phyloP scores from a whole-genome alignment of 2,797 vertebrate species.

The Nannoperca obscura region DNA sequence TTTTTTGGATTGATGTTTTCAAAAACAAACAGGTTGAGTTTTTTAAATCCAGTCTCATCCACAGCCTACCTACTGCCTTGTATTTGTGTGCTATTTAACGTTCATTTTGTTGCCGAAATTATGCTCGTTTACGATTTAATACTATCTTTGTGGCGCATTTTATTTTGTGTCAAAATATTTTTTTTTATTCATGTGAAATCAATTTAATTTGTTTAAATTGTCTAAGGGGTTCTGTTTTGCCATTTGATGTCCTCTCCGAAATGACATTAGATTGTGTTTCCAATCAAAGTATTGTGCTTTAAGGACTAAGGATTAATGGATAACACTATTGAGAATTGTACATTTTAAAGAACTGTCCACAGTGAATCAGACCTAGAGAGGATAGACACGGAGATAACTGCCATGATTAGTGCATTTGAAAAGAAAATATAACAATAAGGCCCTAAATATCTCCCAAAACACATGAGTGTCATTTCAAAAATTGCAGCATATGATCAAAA shows the following conservation, averaged over 20 bases:
- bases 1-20: slow-evolving; percentile 78
- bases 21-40: slow-evolving; percentile 65
- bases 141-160: slow-evolving; percentile 25
- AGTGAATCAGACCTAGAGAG: slow-evolving; percentile 38
- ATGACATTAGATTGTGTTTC: slow-evolving; percentile 45
- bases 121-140: slow-evolving; percentile 58
- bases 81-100: slow-evolving; percentile 78
- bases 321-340: slow-evolving; percentile 21
- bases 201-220: slow-evolving; percentile 25
- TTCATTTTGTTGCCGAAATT: slow-evolving; percentile 64
- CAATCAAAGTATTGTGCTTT: slow-evolving; percentile 58
- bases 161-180: slow-evolving; percentile 26
- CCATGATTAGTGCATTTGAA: slow-evolving; percentile 29
- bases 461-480: slow-evolving; percentile 60
- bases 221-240: slow-evolving; percentile 27
- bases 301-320: slow-evolving; percentile 51
- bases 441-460: slow-evolving; percentile 49
- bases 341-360: slow-evolving; percentile 42
- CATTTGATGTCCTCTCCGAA: slow-evolving; percentile 40
- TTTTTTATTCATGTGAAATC: slow-evolving; percentile 36
- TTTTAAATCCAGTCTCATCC: slow-evolving; percentile 67
- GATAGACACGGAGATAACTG: slow-evolving; percentile 29
- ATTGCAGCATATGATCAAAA: slow-evolving; percentile 70
- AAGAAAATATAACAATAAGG: slow-evolving; percentile 37
- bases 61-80: slow-evolving; percentile 74